Conservation (phyloP, 2,113 vertebrate genomes). For the Pseudorectes ferrugineus region DNA sequence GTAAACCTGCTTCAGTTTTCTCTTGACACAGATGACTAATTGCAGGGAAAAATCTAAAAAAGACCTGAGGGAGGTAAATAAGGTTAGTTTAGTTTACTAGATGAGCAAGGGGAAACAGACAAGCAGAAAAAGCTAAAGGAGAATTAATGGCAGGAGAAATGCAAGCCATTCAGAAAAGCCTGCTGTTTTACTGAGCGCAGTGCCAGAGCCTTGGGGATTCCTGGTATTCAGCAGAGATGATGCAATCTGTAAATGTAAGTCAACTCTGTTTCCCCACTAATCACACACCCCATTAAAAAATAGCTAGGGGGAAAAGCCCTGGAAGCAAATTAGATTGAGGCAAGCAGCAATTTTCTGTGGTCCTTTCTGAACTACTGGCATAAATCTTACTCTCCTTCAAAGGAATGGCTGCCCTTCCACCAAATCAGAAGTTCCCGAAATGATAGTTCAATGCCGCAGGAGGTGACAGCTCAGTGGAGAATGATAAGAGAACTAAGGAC, state of each 20-base stretch:
- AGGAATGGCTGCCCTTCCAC: not conserved
- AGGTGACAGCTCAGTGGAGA: not conserved
- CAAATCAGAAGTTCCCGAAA: not conserved
- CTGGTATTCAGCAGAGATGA: constrained; percentile 7
- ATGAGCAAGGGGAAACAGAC: not conserved
- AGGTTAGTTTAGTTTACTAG: not conserved
- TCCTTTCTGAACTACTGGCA: not conserved
- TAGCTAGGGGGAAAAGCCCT: not conserved
- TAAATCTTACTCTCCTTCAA: not conserved
- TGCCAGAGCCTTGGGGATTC: not conserved
- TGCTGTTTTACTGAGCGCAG: not conserved
- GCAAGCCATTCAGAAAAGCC: constrained; percentile 8
- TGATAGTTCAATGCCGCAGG: not conserved
- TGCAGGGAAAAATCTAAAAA: not conserved
- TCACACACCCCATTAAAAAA: not conserved
- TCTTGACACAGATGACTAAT: constrained; percentile 10
- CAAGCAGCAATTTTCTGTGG: not conserved
- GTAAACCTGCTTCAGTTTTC: not conserved
- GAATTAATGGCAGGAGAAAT: constrained; percentile 10
- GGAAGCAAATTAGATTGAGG: not conserved
- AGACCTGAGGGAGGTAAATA: not conserved
- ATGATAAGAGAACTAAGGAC: not conserved
- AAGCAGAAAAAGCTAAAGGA: constrained; percentile 26
- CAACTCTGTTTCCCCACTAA: not conserved
- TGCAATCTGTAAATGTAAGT: not conserved